phyloP scores from a whole-genome alignment of 2,888 invertebrate species.

The Scaptomyza flava region DNA sequence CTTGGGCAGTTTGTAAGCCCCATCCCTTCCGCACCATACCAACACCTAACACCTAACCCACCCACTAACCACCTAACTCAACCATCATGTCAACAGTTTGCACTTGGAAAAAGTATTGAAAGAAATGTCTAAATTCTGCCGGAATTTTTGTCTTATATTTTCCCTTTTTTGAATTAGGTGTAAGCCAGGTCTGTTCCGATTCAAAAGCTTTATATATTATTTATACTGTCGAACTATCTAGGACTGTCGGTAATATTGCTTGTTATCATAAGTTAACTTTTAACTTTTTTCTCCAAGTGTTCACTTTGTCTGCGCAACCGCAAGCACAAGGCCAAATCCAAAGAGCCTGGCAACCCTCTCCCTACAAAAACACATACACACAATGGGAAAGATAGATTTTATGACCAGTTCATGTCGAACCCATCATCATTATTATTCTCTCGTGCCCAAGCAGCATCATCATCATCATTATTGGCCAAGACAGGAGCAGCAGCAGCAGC shows the following conservation, averaged over 20 bases:
- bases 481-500: constrained; percentile 23
- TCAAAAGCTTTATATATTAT: too few species aligned
- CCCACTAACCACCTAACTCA: not conserved
- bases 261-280: too few species aligned
- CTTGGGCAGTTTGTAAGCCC: constrained; percentile 18
- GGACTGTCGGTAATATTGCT: too few species aligned
- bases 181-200: too few species aligned
- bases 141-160: too few species aligned
- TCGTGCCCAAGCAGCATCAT: constrained; percentile 53
- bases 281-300: constrained; percentile 4
- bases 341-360: constrained; percentile 13
- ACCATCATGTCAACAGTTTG: not conserved
- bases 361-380: constrained; percentile 7
- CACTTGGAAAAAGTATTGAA: not conserved
- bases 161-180: too few species aligned
- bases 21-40: not conserved
- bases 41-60: not conserved
- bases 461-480: constrained; percentile 45
- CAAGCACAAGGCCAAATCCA: constrained; percentile 62
- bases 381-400: constrained; percentile 46
- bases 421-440: constrained; percentile 62
- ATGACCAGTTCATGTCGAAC: constrained; percentile 75
- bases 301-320: constrained; percentile 64
- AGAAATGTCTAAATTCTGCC: not conserved
- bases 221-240: too few species aligned